Conservation (phyloP, 2,113 vertebrate species). For the Toxotes jaculatrix region DNA sequence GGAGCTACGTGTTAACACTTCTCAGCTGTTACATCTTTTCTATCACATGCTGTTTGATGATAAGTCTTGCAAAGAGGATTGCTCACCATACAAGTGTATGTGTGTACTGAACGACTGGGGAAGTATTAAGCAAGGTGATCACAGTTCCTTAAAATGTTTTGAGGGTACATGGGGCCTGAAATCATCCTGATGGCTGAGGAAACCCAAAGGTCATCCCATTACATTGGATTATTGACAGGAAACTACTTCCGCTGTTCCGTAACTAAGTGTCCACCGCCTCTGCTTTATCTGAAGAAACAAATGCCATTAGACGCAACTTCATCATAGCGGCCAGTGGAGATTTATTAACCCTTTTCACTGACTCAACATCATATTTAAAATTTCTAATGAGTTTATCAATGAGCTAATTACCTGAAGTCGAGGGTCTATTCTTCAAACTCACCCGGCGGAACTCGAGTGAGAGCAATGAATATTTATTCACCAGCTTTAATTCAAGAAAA, state of each 20-base stretch:
- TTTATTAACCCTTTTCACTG: constrained; percentile 23
- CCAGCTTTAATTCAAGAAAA: constrained; percentile 5
- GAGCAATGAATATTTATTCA: constrained; percentile 34
- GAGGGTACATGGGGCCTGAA: background rate
- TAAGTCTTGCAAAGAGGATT: background rate
- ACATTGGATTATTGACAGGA: constrained; percentile 1
- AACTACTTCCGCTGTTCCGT: background rate
- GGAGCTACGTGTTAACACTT: background rate
- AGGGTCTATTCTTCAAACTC: constrained; percentile 44
- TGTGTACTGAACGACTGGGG: background rate
- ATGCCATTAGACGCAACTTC: constrained; percentile 13
- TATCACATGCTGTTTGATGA: constrained; percentile 11
- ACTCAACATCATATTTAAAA: constrained; percentile 33
- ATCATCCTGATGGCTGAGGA: background rate
- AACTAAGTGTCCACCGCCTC: background rate
- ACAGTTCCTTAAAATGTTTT: background rate
- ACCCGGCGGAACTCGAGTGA: constrained; percentile 16
- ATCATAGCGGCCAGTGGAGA: constrained; percentile 18
- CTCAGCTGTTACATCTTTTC: background rate
- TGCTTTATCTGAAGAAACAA: constrained; percentile 25
- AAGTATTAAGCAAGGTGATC: background rate
- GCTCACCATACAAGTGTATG: background rate
- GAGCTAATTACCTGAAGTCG: constrained; percentile 47
- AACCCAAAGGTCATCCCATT: background rate
- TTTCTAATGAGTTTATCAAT: constrained; percentile 57